Evolutionary conservation across 2,888 invertebrate genomes (phyloP), one percentile per base, ranked within the genome.

Genomic region (Trimorus sp.): DNA sequence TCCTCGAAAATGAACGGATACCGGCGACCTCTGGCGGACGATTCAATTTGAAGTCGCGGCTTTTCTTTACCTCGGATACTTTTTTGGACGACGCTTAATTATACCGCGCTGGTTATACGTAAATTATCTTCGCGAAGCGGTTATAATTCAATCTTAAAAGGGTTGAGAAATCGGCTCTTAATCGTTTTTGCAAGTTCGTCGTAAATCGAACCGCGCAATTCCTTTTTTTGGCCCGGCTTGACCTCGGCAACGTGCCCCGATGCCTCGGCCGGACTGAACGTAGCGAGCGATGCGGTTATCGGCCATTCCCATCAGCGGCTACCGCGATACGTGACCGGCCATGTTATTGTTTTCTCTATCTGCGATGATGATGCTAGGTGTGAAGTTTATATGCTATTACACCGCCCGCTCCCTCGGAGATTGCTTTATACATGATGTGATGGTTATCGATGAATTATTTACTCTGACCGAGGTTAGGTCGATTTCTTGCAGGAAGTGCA

Each of bases 261-360:
- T 82, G 66, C 83, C 74, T 79, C 79, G 69, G 66, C 70, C 58
- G 74, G 74, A 71, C 76, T 75, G 78, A 76, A 78, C 71, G 63
- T 60, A 77, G 45, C 79, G 75, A 63, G 42, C 84, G 79, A 77
- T 80, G 82, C 74, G 74, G 66, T 78, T 84, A 82, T 84, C 84
- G 73, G 58, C 84, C 84, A 84, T 84, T 84, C 84, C 79, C 82
- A 84, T 84, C 84, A 83, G 79, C 76, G 66, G 84, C 84, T 84
- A 84, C 84, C 71, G 80, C 78, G 80, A 84, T 84, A 84, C 84
- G 84, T 84, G 82, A 80, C 80, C 78, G 77, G 54, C 75, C 75
- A 77, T 66, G 78, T 81, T 84, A 81, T 80, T 84, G 78, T 81
- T 84, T 84, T 78, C 81, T 80, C 74, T 77, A 79, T 75, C 82